Percentiles rank a stretch among this genome's conserved stretches.
These are phyloP conservation scores for Tetragonisca angustula DNA, from an alignment of 2,888 invertebrate species.

Conservation along the genomic window DNA sequence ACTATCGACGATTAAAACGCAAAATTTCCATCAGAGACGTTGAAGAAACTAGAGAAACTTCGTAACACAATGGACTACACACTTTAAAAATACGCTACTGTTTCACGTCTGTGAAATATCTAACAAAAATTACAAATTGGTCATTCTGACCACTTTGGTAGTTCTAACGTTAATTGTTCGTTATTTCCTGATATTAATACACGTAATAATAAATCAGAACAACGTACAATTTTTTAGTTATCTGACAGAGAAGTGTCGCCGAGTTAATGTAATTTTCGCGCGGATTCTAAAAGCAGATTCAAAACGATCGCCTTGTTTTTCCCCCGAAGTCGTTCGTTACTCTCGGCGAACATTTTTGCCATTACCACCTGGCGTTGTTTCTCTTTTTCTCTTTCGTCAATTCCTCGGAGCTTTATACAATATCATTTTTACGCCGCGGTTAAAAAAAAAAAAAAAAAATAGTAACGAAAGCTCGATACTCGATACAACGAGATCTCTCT, in stretches of 20 bases:
- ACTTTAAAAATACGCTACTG: no score
- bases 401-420: background rate
- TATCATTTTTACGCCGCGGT: conserved; percentile 13
- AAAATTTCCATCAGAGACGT: no score
- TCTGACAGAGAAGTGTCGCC: no score
- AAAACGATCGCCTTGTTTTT: background rate
- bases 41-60: no score
- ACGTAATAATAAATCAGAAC: background rate
- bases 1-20: no score
- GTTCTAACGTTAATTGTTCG: no score
- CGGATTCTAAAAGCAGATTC: background rate
- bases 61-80: no score
- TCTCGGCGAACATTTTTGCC: background rate
- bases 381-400: background rate
- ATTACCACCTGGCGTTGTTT: no score
- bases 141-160: no score
- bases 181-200: background rate
- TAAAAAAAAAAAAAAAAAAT: conserved; percentile 5
- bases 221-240: background rate
- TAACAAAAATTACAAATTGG: no score
- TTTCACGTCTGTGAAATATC: no score
- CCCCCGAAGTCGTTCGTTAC: background rate
- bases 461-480: conserved; percentile 21
- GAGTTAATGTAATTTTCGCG: background rate
- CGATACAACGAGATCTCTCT: conserved; percentile 17